Conservation (phyloP, 2,113 vertebrate species). For the Corythoichthys intestinalis region DNA sequence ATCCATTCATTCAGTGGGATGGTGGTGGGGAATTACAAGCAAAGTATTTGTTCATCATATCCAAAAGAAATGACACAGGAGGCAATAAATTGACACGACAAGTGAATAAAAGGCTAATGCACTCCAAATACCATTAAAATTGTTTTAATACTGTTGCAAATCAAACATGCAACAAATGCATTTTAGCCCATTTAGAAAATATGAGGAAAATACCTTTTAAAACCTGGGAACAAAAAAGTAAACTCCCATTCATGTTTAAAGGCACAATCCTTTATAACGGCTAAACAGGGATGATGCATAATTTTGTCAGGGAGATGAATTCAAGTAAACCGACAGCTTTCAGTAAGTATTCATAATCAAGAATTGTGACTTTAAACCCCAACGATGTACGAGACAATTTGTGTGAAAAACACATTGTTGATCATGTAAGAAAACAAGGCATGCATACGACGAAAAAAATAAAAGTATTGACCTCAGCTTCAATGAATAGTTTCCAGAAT, state of each 20-base stretch:
- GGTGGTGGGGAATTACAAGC: conserved; percentile 27
- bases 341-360: conserved; percentile 19
- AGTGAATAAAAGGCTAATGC: conserved; percentile 99
- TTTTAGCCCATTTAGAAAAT: conserved; percentile 75
- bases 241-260: conserved; percentile 50
- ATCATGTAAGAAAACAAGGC: conserved; percentile 63
- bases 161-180: conserved; percentile 99
- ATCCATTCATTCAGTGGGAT: conserved; percentile 11
- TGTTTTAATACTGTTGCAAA: conserved; percentile 99
- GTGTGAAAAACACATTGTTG: conserved; percentile 83
- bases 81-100: conserved; percentile 99
- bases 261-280: conserved; percentile 47
- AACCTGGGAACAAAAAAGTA: conserved; percentile 59
- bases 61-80: conserved; percentile 99
- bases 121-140: conserved; percentile 99
- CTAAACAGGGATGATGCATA: neutral
- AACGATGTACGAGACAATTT: conserved; percentile 43
- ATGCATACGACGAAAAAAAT: conserved; percentile 71
- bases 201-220: conserved; percentile 63
- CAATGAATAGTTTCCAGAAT: conserved; percentile 99
- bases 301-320: neutral
- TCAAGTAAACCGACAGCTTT: neutral
- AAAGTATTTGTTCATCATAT: conserved; percentile 74
- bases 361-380: conserved; percentile 61
- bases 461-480: conserved; percentile 97